Conservation (phyloP, 2,797 vertebrate species). For the Mycteria americana region DNA sequence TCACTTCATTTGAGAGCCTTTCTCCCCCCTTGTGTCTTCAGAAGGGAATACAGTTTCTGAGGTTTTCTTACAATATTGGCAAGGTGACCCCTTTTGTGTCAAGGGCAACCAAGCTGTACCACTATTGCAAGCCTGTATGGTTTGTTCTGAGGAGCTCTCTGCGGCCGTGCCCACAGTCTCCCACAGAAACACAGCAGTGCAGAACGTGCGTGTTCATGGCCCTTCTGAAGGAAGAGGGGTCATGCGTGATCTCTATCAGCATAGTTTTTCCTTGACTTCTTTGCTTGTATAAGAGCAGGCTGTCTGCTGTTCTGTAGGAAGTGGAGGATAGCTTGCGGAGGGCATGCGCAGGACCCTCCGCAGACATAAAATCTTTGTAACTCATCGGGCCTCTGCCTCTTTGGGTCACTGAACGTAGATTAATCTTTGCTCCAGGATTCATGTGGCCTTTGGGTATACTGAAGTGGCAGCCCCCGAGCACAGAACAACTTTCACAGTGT, state of each 20-base stretch:
- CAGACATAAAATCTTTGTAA: background rate
- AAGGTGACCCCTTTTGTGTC: background rate
- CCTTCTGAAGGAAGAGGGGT: background rate
- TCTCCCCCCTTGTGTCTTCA: background rate
- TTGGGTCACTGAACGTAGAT: background rate
- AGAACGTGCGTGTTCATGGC: fast-evolving
- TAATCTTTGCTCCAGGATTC: background rate
- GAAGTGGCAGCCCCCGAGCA: background rate
- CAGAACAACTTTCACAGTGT: background rate
- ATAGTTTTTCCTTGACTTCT: background rate
- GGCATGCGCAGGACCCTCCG: background rate
- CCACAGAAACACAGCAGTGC: background rate
- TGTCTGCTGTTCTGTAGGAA: background rate
- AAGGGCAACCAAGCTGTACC: background rate
- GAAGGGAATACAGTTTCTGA: background rate
- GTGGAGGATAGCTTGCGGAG: background rate
- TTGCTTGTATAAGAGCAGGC: background rate
- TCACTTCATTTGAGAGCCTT: background rate
- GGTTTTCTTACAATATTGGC: background rate
- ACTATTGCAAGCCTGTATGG: background rate
- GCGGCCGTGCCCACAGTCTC: fast-evolving
- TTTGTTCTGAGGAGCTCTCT: background rate
- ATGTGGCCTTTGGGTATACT: background rate
- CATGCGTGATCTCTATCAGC: background rate
- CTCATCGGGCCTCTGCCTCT: background rate